These are phyloP conservation scores for Epistrophe grossulariae DNA, from an alignment of 2,888 invertebrate genomes.

Conservation along the genomic window DNA sequence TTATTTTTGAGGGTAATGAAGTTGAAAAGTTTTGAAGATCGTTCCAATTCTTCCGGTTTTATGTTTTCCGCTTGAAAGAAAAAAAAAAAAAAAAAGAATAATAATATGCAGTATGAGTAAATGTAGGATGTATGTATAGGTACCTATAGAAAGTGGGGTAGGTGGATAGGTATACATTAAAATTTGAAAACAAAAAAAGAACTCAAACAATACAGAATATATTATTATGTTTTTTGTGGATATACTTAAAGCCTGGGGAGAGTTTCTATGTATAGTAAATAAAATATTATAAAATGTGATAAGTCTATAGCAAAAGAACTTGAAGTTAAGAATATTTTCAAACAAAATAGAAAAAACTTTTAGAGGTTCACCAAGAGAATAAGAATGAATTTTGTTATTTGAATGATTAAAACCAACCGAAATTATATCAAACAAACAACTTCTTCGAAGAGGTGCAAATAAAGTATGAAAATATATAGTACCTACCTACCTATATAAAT, in stretches of 20 bases:
- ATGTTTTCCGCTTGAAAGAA: slow-evolving; percentile 40
- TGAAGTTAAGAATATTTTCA: too few relatives aligned
- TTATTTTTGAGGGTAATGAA: slow-evolving; percentile 61
- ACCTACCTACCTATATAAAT: too few relatives aligned
- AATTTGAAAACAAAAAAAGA: neutral
- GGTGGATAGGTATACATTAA: neutral
- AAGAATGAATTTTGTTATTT: too few relatives aligned
- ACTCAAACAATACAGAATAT: neutral
- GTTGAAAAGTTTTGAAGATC: too few relatives aligned
- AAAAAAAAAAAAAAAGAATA: too few relatives aligned
- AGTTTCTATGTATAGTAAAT: neutral
- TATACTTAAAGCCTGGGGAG: neutral
- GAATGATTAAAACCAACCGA: too few relatives aligned
- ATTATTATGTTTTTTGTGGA: neutral
- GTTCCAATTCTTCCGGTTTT: slow-evolving; percentile 54
- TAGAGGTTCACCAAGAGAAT: too few relatives aligned
- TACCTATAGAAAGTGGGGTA: neutral
- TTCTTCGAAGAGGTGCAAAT: neutral
- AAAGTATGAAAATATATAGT: neutral
- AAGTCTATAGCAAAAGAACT: too few relatives aligned
- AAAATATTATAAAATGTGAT: too few relatives aligned
- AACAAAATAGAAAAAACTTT: too few relatives aligned
- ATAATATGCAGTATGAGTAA: neutral
- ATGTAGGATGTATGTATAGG: neutral
- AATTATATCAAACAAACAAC: neutral